These are phyloP conservation scores for Synanceia verrucosa DNA, from an alignment of 2,797 vertebrate species.

Conservation along the genomic window DNA sequence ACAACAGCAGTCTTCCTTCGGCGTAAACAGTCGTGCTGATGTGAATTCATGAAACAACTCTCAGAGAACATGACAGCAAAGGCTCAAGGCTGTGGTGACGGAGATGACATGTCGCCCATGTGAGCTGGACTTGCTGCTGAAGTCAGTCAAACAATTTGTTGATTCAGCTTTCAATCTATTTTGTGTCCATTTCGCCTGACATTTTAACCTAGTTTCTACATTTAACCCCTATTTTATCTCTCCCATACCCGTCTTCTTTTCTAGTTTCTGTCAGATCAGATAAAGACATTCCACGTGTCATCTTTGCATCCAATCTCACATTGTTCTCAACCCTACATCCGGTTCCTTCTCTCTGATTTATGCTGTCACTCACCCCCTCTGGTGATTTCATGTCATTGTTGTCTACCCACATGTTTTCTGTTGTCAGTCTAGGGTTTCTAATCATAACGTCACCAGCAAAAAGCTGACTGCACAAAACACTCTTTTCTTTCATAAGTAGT, in stretches of 20 bases:
- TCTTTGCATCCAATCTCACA: constrained; percentile 18
- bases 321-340: constrained; percentile 31
- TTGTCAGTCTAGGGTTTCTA: constrained; percentile 45
- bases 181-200: not conserved
- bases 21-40: constrained; percentile 31
- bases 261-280: constrained; percentile 36
- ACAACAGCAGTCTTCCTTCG: constrained; percentile 21
- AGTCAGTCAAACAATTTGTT: constrained; percentile 35
- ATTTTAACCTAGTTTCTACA: not conserved
- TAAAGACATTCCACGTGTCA: constrained; percentile 17
- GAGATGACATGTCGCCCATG: constrained; percentile 24
- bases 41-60: constrained; percentile 12
- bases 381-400: constrained; percentile 37
- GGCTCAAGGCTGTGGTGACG: constrained; percentile 39
- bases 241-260: not conserved
- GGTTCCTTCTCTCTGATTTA: constrained; percentile 32
- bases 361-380: constrained; percentile 22
- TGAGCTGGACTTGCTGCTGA: constrained; percentile 42
- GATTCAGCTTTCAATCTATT: constrained; percentile 35
- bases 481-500: not conserved
- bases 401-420: constrained; percentile 38
- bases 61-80: constrained; percentile 40
- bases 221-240: not conserved
- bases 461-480: constrained; percentile 44
- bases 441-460: constrained; percentile 32